A percentile compares a stretch with the other conserved stretches of the same genome.
These are phyloP conservation scores for Limanda limanda DNA, from an alignment of 2,113 vertebrate genomes.

Conservation along the genomic window DNA sequence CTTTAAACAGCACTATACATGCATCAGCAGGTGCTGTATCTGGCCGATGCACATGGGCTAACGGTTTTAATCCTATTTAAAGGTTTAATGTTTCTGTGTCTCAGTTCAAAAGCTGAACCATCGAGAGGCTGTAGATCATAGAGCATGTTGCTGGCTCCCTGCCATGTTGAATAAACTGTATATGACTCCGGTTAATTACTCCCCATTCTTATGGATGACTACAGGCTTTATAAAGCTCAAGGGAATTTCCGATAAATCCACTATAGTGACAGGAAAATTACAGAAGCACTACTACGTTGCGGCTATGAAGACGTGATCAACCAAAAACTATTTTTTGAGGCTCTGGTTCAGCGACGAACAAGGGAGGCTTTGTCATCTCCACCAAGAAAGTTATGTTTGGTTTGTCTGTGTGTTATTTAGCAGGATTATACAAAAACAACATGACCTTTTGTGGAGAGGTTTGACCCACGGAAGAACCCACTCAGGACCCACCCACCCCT, in stretches of 20 bases:
- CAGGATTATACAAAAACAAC: too few relatives aligned
- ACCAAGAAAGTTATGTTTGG: too few relatives aligned
- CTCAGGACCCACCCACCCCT: too few relatives aligned
- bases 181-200: not conserved
- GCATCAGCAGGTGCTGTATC: not conserved
- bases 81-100: not conserved
- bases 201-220: not conserved
- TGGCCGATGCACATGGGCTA: not conserved
- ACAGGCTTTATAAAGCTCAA: constrained; percentile 7
- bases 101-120: not conserved
- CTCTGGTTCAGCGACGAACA: constrained; percentile 16
- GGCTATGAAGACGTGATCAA: not conserved
- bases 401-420: too few relatives aligned
- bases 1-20: too few relatives aligned
- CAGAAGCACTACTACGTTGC: not conserved
- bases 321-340: constrained; percentile 10
- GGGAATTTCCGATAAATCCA: constrained; percentile 33
- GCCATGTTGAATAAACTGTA: constrained; percentile 38
- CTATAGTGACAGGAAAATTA: constrained; percentile 1
- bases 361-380: too few relatives aligned
- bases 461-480: too few relatives aligned
- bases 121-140: not conserved
- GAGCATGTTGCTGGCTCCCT: not conserved
- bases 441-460: too few relatives aligned
- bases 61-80: not conserved